Evolutionary conservation across 1,140 invertebrate species (phyloP), one percentile per base, ranked within the genome.

Genomic region (Drusus annulatus): DNA sequence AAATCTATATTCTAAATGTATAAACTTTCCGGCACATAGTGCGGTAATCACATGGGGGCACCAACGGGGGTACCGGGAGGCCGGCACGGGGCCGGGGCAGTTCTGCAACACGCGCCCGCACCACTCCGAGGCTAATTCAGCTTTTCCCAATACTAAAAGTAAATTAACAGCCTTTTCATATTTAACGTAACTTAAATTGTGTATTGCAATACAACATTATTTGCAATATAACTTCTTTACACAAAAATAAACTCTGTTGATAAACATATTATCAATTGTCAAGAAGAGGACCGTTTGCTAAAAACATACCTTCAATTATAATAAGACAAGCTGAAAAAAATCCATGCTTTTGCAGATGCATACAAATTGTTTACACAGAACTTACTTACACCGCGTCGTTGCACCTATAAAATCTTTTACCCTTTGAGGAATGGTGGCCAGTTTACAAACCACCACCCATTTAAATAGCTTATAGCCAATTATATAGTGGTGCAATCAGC

Each of bases 1-100:
- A 82, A 82, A 82, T 82, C 81, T 82, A 82, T 73, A 79, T 74
- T 69, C 81, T 82, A 82, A 76, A 79, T 79, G 52, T 62, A 76
- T 80, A 51, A 58, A 69, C 65, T 77, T 45, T 78, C 77, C 77
- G 16, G 76, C 81, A 80, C 81, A 56, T 25, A 80, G 73, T 78
- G 74, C 81, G 75, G 36, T 77, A 80, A 82, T 80, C 81, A 80
- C 81, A 77, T 76, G 65, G 50, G 74, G 74, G 73, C 50, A 56
- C 16, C 54, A 73, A 75, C 52, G 10, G 36, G 25, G 36, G 36
- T 45, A 45, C 36, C 36, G 36, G 36, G 31, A 36, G 31, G 31
- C 31, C 31, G 4, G 31, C 31, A 8, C 31, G 6, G 31, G 31
- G 31, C 36, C 36, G 36, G 36, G 36, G 7, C 36, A 45, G 36